phyloP scores from a whole-genome alignment of 2,888 invertebrate species.

The Ormyrus pomaceus region DNA sequence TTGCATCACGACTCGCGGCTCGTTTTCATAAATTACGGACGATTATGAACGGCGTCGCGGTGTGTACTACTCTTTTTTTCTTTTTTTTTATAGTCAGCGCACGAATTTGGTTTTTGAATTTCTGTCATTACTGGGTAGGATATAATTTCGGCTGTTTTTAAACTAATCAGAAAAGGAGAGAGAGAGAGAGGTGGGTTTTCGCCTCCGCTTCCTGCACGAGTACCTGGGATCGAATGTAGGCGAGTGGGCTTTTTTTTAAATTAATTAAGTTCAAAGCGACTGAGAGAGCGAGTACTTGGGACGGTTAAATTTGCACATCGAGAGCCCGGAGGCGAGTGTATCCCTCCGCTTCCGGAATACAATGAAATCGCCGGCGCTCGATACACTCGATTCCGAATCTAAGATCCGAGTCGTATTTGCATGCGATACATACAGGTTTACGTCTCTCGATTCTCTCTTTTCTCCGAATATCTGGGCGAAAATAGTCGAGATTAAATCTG shows the following conservation, averaged over 20 bases:
- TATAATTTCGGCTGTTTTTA: no score
- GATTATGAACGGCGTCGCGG: constrained; percentile 6
- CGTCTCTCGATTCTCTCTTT: no score
- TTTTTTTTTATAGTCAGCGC: no score
- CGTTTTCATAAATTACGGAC: constrained; percentile 32
- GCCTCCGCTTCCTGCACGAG: background rate
- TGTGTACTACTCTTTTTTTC: no score
- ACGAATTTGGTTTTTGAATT: no score
- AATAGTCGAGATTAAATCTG: no score
- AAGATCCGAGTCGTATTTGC: background rate
- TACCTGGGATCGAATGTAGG: background rate
- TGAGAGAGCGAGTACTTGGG: background rate
- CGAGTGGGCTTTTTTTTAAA: constrained; percentile 30
- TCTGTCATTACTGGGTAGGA: no score
- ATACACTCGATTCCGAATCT: no score
- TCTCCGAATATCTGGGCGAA: no score
- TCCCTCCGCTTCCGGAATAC: background rate
- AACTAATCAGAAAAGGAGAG: no score
- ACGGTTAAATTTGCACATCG: constrained; percentile 21
- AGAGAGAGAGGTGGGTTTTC: background rate
- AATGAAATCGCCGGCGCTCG: no score
- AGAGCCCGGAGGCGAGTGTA: background rate
- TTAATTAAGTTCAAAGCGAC: constrained; percentile 34
- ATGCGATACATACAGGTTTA: no score
- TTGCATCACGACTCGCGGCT: constrained; percentile 13